A percentile compares a stretch with the other conserved stretches of the same genome.
Evolutionary conservation across 2,888 invertebrate species (phyloP).

Genomic region (Amphipyra tragopoginis): DNA sequence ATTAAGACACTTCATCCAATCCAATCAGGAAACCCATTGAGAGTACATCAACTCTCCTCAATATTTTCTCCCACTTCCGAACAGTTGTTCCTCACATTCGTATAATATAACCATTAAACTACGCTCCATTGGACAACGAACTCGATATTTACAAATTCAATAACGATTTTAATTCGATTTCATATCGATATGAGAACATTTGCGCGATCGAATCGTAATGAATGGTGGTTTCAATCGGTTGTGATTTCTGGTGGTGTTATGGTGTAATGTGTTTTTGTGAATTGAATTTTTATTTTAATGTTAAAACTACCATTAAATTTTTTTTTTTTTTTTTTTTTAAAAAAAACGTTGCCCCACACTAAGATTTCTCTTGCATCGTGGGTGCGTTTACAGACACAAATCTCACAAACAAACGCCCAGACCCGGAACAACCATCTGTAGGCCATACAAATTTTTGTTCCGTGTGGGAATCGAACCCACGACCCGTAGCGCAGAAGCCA

Average conservation of each 20-base stretch:
- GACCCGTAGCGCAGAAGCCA: too few relatives aligned
- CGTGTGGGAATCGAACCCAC: too few relatives aligned
- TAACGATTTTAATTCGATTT: constrained; percentile 83
- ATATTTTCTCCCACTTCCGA: constrained; percentile 51
- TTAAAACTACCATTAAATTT: too few relatives aligned
- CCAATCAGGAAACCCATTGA: constrained; percentile 41
- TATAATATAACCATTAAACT: constrained; percentile 73
- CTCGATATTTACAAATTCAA: constrained; percentile 68
- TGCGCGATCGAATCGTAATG: constrained; percentile 61
- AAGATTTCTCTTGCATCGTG: too few relatives aligned
- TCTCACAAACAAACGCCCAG: too few relatives aligned
- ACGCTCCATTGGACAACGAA: constrained; percentile 69
- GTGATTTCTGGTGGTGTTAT: constrained; percentile 49
- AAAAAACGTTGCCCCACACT: too few relatives aligned
- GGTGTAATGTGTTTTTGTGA: constrained; percentile 47
- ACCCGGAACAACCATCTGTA: too few relatives aligned
- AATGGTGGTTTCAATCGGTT: constrained; percentile 66
- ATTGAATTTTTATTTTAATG: constrained; percentile 51
- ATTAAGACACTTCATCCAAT: constrained; percentile 26
- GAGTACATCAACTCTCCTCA: constrained; percentile 36
- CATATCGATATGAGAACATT: constrained; percentile 72
- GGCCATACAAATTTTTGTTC: too few relatives aligned
- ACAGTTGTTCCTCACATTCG: constrained; percentile 75
- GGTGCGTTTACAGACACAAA: too few relatives aligned
- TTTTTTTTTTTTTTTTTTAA: too few relatives aligned